These are phyloP conservation scores for Melanotaenia duboulayi DNA, from an alignment of 2,113 vertebrate genomes.

Conservation along the genomic window DNA sequence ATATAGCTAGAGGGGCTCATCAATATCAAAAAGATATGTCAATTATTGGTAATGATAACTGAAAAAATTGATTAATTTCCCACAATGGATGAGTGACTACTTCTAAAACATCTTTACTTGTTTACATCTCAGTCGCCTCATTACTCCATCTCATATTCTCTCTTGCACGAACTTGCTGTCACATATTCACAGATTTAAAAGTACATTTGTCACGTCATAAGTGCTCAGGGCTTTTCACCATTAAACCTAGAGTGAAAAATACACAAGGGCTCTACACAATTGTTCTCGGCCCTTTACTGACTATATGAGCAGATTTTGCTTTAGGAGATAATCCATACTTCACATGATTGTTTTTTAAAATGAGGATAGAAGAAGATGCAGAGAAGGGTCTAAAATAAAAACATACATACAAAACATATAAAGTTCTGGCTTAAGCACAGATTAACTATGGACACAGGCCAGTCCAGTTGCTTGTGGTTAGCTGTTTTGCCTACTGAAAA, in stretches of 20 bases:
- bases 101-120: neutral
- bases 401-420: constrained; percentile 9
- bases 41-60: constrained; percentile 6
- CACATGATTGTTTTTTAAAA: constrained; percentile 45
- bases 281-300: constrained; percentile 19
- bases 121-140: constrained; percentile 11
- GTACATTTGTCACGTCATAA: constrained; percentile 28
- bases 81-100: neutral
- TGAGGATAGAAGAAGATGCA: constrained; percentile 4
- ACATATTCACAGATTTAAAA: constrained; percentile 45
- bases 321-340: constrained; percentile 52
- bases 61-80: constrained; percentile 32
- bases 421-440: neutral
- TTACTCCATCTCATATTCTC: constrained; percentile 20
- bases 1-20: constrained; percentile 27
- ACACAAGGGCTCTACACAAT: constrained; percentile 16
- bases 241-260: constrained; percentile 29
- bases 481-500: neutral
- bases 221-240: constrained; percentile 23
- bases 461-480: neutral
- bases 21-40: constrained; percentile 12
- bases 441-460: neutral
- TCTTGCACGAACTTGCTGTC: constrained; percentile 7
- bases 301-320: constrained; percentile 27
- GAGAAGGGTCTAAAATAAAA: constrained; percentile 26